Conservation (phyloP, 2,113 vertebrate species). For the Centropus bengalensis region DNA sequence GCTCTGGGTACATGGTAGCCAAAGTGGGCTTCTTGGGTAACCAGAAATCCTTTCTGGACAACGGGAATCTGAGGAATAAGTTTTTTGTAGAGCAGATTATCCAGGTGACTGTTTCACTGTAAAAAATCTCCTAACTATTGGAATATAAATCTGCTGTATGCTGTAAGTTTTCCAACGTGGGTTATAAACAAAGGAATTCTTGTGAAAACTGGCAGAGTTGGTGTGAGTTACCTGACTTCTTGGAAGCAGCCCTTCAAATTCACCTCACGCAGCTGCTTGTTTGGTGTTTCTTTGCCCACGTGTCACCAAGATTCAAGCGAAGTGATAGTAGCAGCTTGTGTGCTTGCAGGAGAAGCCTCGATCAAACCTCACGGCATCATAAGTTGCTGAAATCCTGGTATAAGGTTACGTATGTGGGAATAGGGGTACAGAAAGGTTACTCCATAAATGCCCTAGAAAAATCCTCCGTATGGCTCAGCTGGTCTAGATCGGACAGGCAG, state of each 20-base stretch:
- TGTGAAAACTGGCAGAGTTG: background rate
- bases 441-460: background rate
- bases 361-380: background rate
- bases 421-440: background rate
- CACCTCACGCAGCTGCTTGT: background rate
- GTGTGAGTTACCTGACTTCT: background rate
- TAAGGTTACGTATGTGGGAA: background rate
- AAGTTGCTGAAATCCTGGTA: background rate
- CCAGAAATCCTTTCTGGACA: background rate
- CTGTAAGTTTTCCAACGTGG: background rate
- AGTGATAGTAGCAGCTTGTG: background rate
- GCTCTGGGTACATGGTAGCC: background rate
- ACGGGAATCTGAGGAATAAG: background rate
- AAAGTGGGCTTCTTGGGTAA: background rate
- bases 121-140: background rate
- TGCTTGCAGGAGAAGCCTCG: background rate
- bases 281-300: background rate
- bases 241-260: background rate
- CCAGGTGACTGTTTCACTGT: background rate
- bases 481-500: background rate
- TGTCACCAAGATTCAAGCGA: background rate
- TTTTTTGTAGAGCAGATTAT: background rate
- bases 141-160: background rate
- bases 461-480: background rate
- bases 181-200: background rate